These are phyloP conservation scores for Chiridota heheva DNA, from an alignment of 35 echinoderm and acorn worm species.

Conservation along the genomic window DNA sequence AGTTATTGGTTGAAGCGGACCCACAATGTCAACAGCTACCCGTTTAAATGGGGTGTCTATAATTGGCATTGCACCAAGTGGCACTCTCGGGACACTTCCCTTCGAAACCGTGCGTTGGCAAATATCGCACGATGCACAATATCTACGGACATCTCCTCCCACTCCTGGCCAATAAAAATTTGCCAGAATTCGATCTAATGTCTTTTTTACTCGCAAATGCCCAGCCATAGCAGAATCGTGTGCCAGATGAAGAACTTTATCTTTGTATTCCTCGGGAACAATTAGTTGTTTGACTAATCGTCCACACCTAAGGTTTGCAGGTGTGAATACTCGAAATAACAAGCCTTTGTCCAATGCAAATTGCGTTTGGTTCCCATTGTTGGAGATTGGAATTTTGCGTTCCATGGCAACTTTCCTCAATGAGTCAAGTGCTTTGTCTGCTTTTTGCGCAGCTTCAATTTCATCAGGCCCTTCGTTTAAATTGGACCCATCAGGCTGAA, in stretches of 20 bases:
- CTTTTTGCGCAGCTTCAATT: constrained; percentile 8
- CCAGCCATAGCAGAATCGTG: constrained; percentile 36
- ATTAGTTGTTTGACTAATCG: constrained; percentile 34
- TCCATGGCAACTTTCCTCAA: neutral
- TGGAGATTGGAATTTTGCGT: neutral
- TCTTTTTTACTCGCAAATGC: constrained; percentile 50
- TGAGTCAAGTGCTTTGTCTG: neutral
- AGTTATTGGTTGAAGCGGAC: constrained; percentile 17
- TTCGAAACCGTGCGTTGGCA: constrained; percentile 47
- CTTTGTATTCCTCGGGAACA: constrained; percentile 21
- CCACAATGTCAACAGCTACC: constrained; percentile 37
- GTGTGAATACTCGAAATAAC: constrained; percentile 36
- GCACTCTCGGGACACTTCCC: constrained; percentile 21
- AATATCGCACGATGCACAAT: constrained; percentile 41
- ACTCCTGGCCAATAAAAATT: constrained; percentile 60
- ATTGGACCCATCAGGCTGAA: neutral
- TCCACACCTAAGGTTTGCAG: neutral
- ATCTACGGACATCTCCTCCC: constrained; percentile 21
- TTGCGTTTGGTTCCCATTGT: neutral
- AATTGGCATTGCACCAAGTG: constrained; percentile 47
- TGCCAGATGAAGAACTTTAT: constrained; percentile 25
- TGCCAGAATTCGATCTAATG: neutral
- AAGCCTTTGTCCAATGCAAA: constrained; percentile 21
- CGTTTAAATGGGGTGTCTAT: constrained; percentile 60
- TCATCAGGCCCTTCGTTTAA: neutral